Evolutionary conservation across 2,888 invertebrate genomes (phyloP), one percentile per base, ranked within the genome.

Genomic region (Drosophila robusta): DNA sequence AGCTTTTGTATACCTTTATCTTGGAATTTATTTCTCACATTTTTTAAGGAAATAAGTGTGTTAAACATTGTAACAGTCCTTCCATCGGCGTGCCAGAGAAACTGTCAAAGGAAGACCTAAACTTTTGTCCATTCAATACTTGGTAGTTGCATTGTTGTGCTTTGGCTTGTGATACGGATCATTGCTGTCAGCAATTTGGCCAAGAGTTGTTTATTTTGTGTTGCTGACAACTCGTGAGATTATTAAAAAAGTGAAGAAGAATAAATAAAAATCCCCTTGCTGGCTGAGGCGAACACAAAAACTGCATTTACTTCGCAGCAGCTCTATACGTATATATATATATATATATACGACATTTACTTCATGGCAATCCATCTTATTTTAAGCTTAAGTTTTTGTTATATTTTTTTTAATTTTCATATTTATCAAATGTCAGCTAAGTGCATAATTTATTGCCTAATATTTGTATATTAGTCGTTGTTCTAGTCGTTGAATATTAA

Each of bases 271-370:
- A 55, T 22, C n/a, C 6, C 9, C 45, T 32, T 7, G n/a, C 18
- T 24, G 8, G 7, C 29, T 7, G 7, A 3, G 11, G 3, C 29
- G 12, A 22, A 45, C 36, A 44, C 58, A 29, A 4, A 36, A 45
- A 36, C 22, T 36, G 7, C 60, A 45, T 58, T 60, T 42, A 42
- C 42, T 9, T 56, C 2, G 24, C 58, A 36, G 16, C 26, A 12
- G 29, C 38, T 6, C 60, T 12, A 8, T 18, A 29, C 26, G 14
- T 7, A 6, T 7, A n/a, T n/a, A n/a, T n/a, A 18, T 18, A 18
- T 18, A 18, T 2, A 18, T 18, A 18, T 18, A 47, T 38, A n/a
- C 18, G 47, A 18, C 47, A 57, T 2, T 38, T 39, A 12, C n/a
- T n/a, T 26, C 18, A 26, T 32, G 11, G 38, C 12, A 38, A 50